phyloP scores from a whole-genome alignment of 2,113 vertebrate species.

The Cathartes aura region DNA sequence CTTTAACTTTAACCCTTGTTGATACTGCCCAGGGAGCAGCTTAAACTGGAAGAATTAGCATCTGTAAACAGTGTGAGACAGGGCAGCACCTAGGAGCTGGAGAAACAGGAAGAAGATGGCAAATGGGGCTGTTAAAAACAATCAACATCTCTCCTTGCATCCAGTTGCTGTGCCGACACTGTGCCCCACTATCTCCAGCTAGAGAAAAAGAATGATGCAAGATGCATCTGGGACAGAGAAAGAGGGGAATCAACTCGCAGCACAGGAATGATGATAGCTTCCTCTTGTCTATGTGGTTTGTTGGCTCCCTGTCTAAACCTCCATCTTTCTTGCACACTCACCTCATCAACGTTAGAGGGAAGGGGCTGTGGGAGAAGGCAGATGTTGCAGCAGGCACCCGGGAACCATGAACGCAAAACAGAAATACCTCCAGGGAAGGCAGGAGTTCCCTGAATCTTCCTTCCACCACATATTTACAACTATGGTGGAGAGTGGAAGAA shows the following conservation, averaged over 20 bases:
- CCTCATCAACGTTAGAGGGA: not conserved
- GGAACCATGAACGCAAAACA: not conserved
- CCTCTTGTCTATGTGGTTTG: not conserved
- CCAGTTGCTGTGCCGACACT: not conserved
- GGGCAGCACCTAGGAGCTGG: not conserved
- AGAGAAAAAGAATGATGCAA: not conserved
- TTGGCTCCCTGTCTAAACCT: not conserved
- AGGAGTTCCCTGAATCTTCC: not conserved
- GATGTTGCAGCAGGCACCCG: not conserved
- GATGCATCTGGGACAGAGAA: not conserved
- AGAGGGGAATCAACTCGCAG: not conserved
- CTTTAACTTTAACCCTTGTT: constrained; percentile 7
- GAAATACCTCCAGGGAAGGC: not conserved
- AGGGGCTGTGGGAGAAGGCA: not conserved
- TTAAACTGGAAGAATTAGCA: not conserved
- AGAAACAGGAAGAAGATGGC: not conserved
- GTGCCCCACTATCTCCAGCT: not conserved
- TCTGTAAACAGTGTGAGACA: not conserved
- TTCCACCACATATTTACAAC: not conserved
- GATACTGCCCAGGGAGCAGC: not conserved
- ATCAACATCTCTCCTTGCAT: not conserved
- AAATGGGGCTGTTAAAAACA: not conserved
- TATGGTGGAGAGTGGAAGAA: not conserved
- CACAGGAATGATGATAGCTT: not conserved
- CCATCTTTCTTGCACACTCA: not conserved